Evolutionary conservation across 2,888 invertebrate genomes (phyloP).

Genomic region (Rutpela maculata): DNA sequence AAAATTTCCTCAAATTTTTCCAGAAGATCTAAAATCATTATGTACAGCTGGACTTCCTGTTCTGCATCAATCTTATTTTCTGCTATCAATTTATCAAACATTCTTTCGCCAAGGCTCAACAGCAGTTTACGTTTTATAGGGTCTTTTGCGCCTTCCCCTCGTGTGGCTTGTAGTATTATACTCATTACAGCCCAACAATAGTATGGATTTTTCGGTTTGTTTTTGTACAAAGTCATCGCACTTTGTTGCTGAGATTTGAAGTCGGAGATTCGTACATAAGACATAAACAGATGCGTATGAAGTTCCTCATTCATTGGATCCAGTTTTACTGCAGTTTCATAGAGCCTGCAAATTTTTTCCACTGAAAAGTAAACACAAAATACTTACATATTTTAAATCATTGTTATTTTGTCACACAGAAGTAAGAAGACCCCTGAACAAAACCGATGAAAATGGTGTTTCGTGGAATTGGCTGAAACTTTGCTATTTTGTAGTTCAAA

Average conservation of each 20-base stretch:
- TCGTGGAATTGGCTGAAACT: no score
- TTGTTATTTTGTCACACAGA: no score
- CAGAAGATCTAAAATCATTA: constrained; percentile 89
- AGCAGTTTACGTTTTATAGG: constrained; percentile 81
- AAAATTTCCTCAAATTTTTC: constrained; percentile 89
- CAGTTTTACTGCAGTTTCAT: constrained; percentile 90
- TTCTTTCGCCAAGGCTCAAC: constrained; percentile 92
- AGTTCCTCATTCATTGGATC: constrained; percentile 94
- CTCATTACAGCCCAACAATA: constrained; percentile 99
- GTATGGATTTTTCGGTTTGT: constrained; percentile 95
- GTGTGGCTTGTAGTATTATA: constrained; percentile 90
- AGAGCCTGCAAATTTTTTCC: constrained; percentile 90
- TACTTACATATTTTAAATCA: not conserved
- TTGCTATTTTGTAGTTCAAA: no score
- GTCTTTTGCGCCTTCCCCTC: constrained; percentile 73
- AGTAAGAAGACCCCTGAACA: no score
- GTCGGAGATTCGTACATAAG: constrained; percentile 93
- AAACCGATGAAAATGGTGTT: no score
- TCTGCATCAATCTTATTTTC: constrained; percentile 94
- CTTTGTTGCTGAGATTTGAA: constrained; percentile 93
- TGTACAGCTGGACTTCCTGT: constrained; percentile 93
- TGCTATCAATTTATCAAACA: constrained; percentile 92
- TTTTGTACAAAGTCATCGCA: constrained; percentile 93
- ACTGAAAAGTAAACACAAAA: constrained; percentile 77
- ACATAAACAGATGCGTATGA: constrained; percentile 95